Conservation (phyloP, 2,113 vertebrate genomes). For the Heterotis niloticus region DNA sequence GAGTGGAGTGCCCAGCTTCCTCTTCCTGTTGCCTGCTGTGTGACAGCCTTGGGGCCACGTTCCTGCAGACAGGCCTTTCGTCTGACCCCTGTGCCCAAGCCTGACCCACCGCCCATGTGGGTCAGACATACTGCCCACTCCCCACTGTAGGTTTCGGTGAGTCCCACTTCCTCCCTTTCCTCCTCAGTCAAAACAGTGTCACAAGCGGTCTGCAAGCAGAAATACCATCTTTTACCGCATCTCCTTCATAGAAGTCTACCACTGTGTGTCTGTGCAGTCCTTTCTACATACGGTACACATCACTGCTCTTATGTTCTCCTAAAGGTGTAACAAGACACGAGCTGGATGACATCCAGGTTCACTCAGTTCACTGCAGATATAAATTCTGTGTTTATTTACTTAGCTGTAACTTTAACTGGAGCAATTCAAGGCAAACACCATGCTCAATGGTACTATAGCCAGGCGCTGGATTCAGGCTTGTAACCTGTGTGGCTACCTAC, state of each 20-base stretch:
- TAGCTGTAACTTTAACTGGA: neutral
- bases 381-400: neutral
- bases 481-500: no score
- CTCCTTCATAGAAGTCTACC: no score
- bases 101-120: neutral
- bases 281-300: no score
- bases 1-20: neutral
- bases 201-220: neutral
- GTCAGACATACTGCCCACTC: neutral
- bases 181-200: neutral
- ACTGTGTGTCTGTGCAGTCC: no score
- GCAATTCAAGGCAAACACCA: neutral
- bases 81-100: no score
- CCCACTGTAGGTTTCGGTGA: neutral
- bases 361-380: neutral
- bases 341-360: neutral
- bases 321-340: no score
- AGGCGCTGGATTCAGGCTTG: no score
- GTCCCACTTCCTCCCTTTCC: slow-evolving; percentile 1
- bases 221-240: neutral
- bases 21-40: neutral
- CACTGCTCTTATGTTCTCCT: no score
- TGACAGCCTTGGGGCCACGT: neutral
- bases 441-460: no score
- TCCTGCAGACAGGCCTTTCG: neutral